phyloP scores from a whole-genome alignment of 2,113 vertebrate species.

The Propithecus coquereli region DNA sequence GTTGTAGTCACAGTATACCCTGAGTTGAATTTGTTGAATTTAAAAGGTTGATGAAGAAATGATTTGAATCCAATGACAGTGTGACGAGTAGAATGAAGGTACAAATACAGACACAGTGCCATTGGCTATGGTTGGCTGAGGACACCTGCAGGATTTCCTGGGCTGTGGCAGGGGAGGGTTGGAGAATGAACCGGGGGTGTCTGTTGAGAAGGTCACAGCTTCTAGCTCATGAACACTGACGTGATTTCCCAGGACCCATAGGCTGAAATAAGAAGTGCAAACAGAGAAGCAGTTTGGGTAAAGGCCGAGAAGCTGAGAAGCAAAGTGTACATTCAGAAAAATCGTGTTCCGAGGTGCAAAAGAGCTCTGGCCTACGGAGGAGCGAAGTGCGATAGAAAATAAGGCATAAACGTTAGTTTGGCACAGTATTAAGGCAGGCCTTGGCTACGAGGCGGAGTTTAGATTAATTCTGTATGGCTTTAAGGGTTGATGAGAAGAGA shows the following conservation, averaged over 20 bases:
- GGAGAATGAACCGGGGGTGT: neutral
- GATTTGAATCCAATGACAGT: neutral
- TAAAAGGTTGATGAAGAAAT: neutral
- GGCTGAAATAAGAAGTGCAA: neutral
- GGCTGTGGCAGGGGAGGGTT: no score
- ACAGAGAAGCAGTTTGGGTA: neutral
- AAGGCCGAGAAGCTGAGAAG: neutral
- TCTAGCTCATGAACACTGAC: neutral
- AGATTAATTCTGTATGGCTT: neutral
- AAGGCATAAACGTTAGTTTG: neutral
- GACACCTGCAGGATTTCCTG: neutral
- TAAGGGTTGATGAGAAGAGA: neutral
- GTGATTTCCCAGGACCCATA: rapidly evolving
- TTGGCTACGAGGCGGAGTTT: neutral
- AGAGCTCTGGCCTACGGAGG: neutral
- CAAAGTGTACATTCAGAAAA: neutral
- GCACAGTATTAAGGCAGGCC: neutral
- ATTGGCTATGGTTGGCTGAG: rapidly evolving
- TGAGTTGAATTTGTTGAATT: neutral
- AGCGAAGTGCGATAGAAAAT: neutral
- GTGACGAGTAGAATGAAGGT: no score
- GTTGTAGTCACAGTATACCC: neutral
- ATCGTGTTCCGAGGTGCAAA: neutral
- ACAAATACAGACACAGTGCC: neutral
- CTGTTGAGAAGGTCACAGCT: neutral